Evolutionary conservation across 2,888 invertebrate species (phyloP), one percentile per base, ranked within the genome.

Genomic region (Thyatira batis): DNA sequence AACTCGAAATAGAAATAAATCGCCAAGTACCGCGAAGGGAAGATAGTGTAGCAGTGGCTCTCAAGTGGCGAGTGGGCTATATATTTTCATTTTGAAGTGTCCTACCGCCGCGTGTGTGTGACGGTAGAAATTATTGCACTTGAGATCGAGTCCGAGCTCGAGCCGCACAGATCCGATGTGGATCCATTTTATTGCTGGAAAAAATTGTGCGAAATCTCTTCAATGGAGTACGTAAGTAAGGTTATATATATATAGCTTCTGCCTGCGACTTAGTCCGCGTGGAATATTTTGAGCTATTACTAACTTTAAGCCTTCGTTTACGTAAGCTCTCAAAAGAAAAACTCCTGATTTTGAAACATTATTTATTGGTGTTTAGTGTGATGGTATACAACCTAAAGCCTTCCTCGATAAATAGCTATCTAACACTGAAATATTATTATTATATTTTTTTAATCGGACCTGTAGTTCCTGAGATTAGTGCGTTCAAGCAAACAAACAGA

Each of bases 51-150:
- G 39, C 75, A 73, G 70, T 77, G 63, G 69, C 66, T 57, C 76
- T 76, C 67, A 76, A 73, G 75, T 75, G 80, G 76, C 65, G 63
- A 84, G 82, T 71, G 82, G 82, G 82, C 81, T 73, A 83, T 87
- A 85, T 83, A 82, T 87, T 80, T 76, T 76, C 75, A 73, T 79
- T 76, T 76, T 69, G 80, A 76, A 73, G 72, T 73, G 69, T 58
- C 69, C 63, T 62, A 71, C 76, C 78, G 80, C 85, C 84, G 86
- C 79, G 76, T 89, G 89, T 63, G 63, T 67, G 60, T 84, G 89
- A 89, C 89, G 83, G 79, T 72, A 64, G 75, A 80, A 87, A 82
- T 87, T 87, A 85, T 83, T 79, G 78, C 86, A 75, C 82, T 82
- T 78, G 74, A 77, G 71, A 68, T 68, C 73, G 67, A 80, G 80